Evolutionary conservation across 1,140 invertebrate genomes (phyloP).

Genomic region (Drosophila serrata): DNA sequence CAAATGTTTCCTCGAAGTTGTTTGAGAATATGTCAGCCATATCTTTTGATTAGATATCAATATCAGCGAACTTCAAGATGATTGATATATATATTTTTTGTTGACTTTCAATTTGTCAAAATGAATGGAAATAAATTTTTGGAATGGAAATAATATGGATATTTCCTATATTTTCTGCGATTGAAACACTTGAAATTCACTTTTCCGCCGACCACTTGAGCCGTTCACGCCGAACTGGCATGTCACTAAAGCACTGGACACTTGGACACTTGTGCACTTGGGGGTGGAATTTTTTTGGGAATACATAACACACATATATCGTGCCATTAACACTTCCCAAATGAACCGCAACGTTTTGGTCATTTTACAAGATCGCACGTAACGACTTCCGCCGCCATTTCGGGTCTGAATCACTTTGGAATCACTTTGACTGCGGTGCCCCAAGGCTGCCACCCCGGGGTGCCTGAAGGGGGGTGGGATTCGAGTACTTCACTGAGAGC

Average conservation of each 20-base stretch:
- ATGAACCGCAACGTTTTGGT: constrained; percentile 10
- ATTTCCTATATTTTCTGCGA: constrained; percentile 4
- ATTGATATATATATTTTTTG: constrained; percentile 68
- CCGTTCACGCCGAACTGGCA: constrained; percentile 35
- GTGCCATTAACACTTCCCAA: constrained; percentile 15
- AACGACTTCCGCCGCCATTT: constrained; percentile 58
- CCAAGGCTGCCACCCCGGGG: constrained; percentile 24
- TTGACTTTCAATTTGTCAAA: constrained; percentile 54
- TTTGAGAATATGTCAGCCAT: constrained; percentile 49
- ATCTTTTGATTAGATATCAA: constrained; percentile 76
- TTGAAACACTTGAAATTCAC: constrained; percentile 34
- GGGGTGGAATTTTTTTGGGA: constrained; percentile 9
- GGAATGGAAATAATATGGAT: constrained; percentile 18
- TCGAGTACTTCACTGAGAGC: background rate
- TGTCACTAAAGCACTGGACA: constrained; percentile 1
- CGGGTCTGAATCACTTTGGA: constrained; percentile 34
- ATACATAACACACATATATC: constrained; percentile 21
- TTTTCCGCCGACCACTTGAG: constrained; percentile 53
- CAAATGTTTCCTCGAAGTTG: constrained; percentile 41
- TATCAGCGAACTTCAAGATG: constrained; percentile 60
- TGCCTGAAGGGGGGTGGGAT: background rate
- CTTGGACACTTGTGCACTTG: background rate
- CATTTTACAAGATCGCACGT: constrained; percentile 52
- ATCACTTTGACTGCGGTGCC: background rate
- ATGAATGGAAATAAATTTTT: constrained; percentile 26